Conservation (phyloP, 2,888 invertebrate species). For the Latrodectus hesperus region DNA sequence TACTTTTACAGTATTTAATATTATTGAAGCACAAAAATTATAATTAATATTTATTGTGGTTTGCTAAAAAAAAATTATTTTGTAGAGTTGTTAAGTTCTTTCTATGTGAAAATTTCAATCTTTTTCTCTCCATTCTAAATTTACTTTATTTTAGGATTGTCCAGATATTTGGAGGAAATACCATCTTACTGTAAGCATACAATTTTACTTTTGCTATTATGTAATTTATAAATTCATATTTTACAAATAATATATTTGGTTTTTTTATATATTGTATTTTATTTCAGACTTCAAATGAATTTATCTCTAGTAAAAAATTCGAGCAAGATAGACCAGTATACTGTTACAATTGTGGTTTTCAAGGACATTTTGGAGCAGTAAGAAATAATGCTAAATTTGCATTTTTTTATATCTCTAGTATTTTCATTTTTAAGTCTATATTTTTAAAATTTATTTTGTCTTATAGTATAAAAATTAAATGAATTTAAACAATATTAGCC, state of each 20-base stretch:
- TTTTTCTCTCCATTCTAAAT: neutral
- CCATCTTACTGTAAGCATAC: conserved; percentile 65
- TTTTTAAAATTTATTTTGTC: neutral
- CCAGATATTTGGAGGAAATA: conserved; percentile 70
- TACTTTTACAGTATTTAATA: too few species aligned
- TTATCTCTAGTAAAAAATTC: neutral
- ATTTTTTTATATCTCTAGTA: neutral
- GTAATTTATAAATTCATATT: neutral
- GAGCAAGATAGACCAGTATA: conserved; percentile 17
- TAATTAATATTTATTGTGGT: too few species aligned
- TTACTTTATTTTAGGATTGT: conserved; percentile 39
- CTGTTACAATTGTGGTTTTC: conserved; percentile 61
- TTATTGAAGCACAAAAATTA: too few species aligned
- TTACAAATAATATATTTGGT: neutral
- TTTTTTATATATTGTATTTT: neutral
- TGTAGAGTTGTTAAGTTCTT: too few species aligned
- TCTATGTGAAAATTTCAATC: neutral
- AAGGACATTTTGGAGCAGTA: conserved; percentile 64
- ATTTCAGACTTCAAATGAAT: conserved; percentile 10
- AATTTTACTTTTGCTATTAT: neutral
- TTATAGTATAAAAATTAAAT: too few species aligned
- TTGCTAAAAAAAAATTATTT: too few species aligned
- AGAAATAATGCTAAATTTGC: neutral
- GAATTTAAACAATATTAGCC: too few species aligned
- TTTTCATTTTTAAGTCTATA: neutral